These are phyloP conservation scores for Eristalis pertinax DNA, from an alignment of 2,888 invertebrate genomes.

Conservation along the genomic window DNA sequence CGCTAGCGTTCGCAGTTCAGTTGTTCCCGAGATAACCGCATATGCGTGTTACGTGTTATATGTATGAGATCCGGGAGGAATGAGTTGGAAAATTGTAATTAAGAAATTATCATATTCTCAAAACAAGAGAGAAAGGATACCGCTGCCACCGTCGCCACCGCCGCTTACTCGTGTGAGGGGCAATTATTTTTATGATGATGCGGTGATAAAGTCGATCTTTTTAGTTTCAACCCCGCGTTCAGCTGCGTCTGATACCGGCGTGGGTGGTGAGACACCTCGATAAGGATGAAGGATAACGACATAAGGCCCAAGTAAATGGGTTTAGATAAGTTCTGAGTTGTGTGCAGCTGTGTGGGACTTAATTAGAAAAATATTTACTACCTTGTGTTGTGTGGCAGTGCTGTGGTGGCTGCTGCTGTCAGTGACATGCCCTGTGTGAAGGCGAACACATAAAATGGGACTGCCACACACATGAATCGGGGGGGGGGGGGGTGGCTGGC, in stretches of 20 bases:
- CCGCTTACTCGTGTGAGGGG: neutral
- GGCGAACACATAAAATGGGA: conserved; percentile 10
- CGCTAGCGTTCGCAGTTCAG: neutral
- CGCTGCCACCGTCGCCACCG: neutral
- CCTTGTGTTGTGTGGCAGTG: neutral
- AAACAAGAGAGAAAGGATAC: conserved; percentile 17
- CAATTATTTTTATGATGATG: conserved; percentile 62
- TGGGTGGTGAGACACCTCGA: conserved; percentile 6
- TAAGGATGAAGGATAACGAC: conserved; percentile 48
- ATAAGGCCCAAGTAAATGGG: conserved; percentile 39
- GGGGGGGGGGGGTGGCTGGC: neutral
- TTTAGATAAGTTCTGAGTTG: conserved; percentile 48
- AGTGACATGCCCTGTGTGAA: neutral
- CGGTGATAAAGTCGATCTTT: conserved; percentile 62
- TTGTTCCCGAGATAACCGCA: conserved; percentile 41
- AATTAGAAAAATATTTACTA: conserved; percentile 37
- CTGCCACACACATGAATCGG: conserved; percentile 2
- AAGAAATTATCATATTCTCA: conserved; percentile 71
- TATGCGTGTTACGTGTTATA: conserved; percentile 31
- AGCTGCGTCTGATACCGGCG: neutral
- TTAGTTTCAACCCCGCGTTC: conserved; percentile 13
- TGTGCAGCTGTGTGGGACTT: conserved; percentile 16
- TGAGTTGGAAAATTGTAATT: conserved; percentile 58
- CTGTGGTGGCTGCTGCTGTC: neutral
- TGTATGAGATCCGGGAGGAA: neutral